These are phyloP conservation scores for Muntiacus reevesi DNA, from an alignment of 2,113 vertebrate species.

Conservation along the genomic window DNA sequence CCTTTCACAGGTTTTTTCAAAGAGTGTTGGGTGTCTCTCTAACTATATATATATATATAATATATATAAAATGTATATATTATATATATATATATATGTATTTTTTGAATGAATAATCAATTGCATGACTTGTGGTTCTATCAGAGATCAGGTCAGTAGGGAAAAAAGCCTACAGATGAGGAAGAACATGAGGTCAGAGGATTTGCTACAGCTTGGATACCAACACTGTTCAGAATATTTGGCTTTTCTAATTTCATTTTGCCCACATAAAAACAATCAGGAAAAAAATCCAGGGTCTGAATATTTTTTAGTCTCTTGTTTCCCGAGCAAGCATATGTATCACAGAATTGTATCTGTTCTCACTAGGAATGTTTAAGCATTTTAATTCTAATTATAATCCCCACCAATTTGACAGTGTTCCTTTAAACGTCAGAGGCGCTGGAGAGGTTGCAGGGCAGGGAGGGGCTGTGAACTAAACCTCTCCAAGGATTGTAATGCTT, in stretches of 20 bases:
- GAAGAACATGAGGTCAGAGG: not conserved
- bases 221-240: not conserved
- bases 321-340: not conserved
- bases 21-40: not conserved
- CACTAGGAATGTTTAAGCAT: not conserved
- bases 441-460: not conserved
- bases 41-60: not conserved
- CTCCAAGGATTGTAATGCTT: constrained; percentile 8
- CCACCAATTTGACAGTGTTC: not conserved
- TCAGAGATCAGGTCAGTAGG: not conserved
- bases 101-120: not conserved
- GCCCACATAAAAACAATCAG: not conserved
- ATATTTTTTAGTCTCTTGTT: not conserved
- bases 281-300: not conserved
- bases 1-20: not conserved
- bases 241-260: constrained; percentile 29
- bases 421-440: constrained; percentile 43
- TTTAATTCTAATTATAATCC: not conserved
- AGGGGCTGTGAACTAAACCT: constrained; percentile 9
- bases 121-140: not conserved
- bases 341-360: not conserved
- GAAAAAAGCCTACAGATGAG: not conserved
- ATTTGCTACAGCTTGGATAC: not conserved
- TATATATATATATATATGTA: not conserved
- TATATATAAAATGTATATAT: not conserved